Base-by-base conservation (phyloP, 2,888 invertebrate genomes). In the Apotomis capreana region DNA sequence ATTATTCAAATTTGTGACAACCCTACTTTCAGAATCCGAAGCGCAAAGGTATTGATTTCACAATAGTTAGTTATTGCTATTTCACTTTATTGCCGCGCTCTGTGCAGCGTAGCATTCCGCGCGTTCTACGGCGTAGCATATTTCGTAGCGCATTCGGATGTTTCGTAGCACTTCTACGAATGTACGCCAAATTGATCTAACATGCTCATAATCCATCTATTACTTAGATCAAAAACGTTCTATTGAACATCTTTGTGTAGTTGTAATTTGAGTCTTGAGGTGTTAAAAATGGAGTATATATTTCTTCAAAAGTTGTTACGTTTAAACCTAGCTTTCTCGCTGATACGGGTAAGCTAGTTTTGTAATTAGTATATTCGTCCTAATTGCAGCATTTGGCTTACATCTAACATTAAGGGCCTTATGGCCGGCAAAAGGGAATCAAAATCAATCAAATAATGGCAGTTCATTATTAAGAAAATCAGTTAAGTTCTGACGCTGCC, bases 81-180 rank as follows among this genome's bases (percentile, higher is more conserved):
- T 13, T 63, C 52, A 4, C 63, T 37, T 26, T 63, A 51, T 52
- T 52, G 13, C 15, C 36, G 49, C 10, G 36, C 13, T 13, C 15
- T 3, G 12, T 13, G 68, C 54, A 52, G 44, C 52, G 36, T 51
- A 36, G 61, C 61, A 62, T 62, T 36, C 49, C 49, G 49, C 49
- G 0, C 49, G 49, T 10, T 8, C 49, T 49, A 37, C 62, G 36
- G n/a, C 46, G 65, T 57, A 65, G 65, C 65, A 49, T 36, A 37
- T 12, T 46, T 55, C 52, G 63, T 69, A 63, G 63, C 58, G n/a
- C 37, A 36, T 57, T 59, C 36, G 36, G 5, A 65, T 59, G 36
- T 70, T 65, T 64, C 46, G 64, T 65, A 70, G 70, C 70, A 52
- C 44, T 61, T 46, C 59, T 63, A 63, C 69, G 51, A 10, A n/a